These are phyloP conservation scores for Eupelmus urozonus DNA, from an alignment of 2,888 invertebrate genomes.

Conservation along the genomic window DNA sequence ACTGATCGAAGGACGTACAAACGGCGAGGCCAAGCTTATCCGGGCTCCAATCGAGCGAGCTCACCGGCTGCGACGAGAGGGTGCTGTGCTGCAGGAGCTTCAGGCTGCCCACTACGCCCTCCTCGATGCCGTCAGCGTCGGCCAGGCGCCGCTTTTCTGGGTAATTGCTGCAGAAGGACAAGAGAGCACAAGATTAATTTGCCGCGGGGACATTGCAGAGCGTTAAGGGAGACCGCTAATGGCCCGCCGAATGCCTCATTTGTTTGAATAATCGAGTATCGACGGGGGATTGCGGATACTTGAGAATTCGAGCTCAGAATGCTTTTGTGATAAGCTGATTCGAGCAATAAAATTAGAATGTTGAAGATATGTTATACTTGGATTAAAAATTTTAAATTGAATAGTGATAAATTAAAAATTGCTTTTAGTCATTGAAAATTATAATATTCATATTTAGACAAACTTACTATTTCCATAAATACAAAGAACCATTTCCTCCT, in stretches of 20 bases:
- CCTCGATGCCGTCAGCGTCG: constrained; percentile 84
- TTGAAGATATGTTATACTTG: too few species aligned
- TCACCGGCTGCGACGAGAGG: constrained; percentile 92
- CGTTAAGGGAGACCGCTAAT: too few species aligned
- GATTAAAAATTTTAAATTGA: too few species aligned
- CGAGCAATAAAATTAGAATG: too few species aligned
- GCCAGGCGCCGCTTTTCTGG: constrained; percentile 86
- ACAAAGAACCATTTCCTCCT: constrained; percentile 93
- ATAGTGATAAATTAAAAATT: too few species aligned
- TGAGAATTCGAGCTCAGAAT: too few species aligned
- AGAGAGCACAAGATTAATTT: too few species aligned
- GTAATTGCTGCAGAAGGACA: constrained; percentile 81
- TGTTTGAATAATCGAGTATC: background rate
- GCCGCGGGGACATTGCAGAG: too few species aligned
- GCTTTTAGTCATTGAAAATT: too few species aligned
- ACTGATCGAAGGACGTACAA: constrained; percentile 95
- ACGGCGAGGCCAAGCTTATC: constrained; percentile 93
- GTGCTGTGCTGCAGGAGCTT: constrained; percentile 88
- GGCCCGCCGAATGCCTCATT: too few species aligned
- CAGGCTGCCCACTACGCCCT: constrained; percentile 88
- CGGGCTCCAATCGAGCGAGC: constrained; percentile 93
- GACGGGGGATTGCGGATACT: too few species aligned
- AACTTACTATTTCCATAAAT: constrained; percentile 96
- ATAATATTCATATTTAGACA: background rate
- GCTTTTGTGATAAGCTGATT: too few species aligned